A percentile compares a stretch with the other conserved stretches of the same genome.
These are phyloP conservation scores for Illadopsis cleaveri DNA, from an alignment of 2,113 vertebrate species.

Conservation along the genomic window DNA sequence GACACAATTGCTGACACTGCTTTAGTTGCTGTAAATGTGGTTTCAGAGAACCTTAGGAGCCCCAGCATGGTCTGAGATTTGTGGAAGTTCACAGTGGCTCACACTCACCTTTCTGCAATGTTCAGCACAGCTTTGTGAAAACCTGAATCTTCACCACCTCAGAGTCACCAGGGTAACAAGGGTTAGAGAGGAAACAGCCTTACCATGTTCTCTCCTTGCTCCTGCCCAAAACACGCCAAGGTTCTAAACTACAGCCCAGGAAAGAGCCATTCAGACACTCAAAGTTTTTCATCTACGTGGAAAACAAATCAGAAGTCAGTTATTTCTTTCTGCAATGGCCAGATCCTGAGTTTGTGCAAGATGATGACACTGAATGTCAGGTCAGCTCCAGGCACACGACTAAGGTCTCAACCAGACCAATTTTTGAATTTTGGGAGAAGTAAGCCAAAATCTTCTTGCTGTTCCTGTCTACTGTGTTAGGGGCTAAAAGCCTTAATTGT, in stretches of 20 bases:
- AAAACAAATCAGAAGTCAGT: not conserved
- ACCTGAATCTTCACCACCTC: not conserved
- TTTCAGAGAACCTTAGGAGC: not conserved
- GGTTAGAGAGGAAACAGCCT: not conserved
- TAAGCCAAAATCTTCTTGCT: not conserved
- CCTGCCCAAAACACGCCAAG: accelerated
- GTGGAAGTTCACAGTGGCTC: not conserved
- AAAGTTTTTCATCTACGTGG: not conserved
- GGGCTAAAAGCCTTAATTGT: not conserved
- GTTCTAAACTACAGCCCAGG: not conserved
- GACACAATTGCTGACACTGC: not conserved
- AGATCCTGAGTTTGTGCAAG: not conserved
- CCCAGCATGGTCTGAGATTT: not conserved
- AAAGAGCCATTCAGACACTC: not conserved
- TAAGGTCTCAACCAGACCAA: not conserved
- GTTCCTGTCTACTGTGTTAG: not conserved
- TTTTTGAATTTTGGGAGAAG: not conserved
- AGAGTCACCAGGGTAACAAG: not conserved
- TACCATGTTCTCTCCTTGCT: not conserved
- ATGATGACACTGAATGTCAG: not conserved
- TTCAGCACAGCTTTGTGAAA: not conserved
- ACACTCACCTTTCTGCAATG: not conserved
- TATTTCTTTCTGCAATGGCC: not conserved
- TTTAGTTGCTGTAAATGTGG: not conserved
- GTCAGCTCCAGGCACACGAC: not conserved